Conservation (phyloP, 2,113 vertebrate species). For the Anser brachyrhynchus region DNA sequence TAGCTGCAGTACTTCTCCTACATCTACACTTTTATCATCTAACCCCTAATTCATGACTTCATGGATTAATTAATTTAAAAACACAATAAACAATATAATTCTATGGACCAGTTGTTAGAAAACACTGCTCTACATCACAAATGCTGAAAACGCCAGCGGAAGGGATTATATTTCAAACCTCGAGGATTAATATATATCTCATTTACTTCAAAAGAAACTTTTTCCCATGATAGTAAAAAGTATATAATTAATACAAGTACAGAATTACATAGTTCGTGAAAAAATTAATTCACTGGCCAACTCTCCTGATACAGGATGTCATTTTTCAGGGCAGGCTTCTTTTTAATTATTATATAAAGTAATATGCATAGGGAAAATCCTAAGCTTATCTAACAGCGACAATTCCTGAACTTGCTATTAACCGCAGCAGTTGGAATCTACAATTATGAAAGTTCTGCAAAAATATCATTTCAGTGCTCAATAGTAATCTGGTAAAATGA, state of each 20-base stretch:
- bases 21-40: not conserved
- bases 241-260: not conserved
- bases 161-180: not conserved
- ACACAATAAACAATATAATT: not conserved
- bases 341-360: conserved; percentile 3
- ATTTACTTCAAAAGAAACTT: not conserved
- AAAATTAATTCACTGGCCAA: conserved; percentile 38
- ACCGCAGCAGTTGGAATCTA: not conserved
- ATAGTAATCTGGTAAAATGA: not conserved
- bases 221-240: not conserved
- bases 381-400: not conserved
- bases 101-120: not conserved
- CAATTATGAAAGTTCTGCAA: not conserved
- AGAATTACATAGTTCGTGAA: not conserved
- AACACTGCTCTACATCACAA: not conserved
- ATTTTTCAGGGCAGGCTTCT: not conserved
- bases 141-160: not conserved
- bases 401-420: not conserved
- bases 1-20: not conserved
- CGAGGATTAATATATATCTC: not conserved
- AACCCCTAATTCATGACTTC: not conserved
- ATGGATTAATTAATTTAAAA: not conserved
- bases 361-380: not conserved
- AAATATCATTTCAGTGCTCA: not conserved
- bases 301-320: not conserved